Evolutionary conservation across 30 jellyfish, hydroid and myxozoan species (phyloP), one percentile per base, ranked within the genome.

Genomic region (Turritopsis rubra): DNA sequence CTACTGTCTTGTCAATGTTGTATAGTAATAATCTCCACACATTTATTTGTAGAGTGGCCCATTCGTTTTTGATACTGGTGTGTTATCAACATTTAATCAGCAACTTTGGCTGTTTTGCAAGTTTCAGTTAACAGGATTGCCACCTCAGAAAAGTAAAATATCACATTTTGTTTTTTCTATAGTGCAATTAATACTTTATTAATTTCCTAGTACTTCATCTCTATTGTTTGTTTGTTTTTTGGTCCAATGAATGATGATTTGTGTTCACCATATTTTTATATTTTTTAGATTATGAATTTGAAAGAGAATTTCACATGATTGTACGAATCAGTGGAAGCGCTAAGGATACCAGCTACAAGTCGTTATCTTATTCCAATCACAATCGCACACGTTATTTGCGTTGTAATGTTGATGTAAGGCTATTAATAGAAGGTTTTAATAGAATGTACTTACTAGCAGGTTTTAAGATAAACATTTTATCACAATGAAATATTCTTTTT

Each of bases 101-200:
- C 96, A 93, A 81, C 75, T 93, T 16, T 93, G 99, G 99, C 74
- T 93, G 29, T 81, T 93, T 22, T 93, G 99, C 81, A 79, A 84
- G 70, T 78, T 90, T 80, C 96, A 93, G 65, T 75, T 93, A 75
- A 81, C 89, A 52, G 96, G 96, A 16, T 52, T 85, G 30, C 91
- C 96, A n/a, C 81, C 52, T 19, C 78, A 85, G 81, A 88, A 80
- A 84, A 86, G 95, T 91, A 74, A 30, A 74, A 23, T 28, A 19
- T 20, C 29, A 13, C 5, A 41, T 41, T 41, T 41, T 5, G 60
- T 41, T 41, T 41, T 13, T 41, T 41, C 60, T n/a, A n/a, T n/a
- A n/a, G n/a, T n/a, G n/a, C n/a, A n/a, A n/a, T n/a, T n/a, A n/a
- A n/a, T n/a, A n/a, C n/a, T n/a, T n/a, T n/a, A n/a, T n/a, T n/a